A percentile compares a stretch with the other conserved stretches of the same genome.
Evolutionary conservation across 2,113 vertebrate species (phyloP).

Genomic region (Equus przewalskii): DNA sequence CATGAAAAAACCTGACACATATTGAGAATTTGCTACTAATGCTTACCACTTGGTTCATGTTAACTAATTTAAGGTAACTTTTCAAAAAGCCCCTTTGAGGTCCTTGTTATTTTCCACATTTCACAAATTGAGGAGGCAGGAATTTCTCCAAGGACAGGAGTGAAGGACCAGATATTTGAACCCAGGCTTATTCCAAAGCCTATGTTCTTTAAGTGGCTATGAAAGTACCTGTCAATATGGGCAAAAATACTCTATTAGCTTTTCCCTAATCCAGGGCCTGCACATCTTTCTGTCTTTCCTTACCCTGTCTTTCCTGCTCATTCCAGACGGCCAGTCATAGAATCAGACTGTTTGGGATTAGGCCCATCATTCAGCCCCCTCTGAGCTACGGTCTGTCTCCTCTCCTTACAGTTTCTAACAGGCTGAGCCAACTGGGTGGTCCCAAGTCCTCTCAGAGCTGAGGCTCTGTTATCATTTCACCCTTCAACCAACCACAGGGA

Average conservation of each 20-base stretch:
- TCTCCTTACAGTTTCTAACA: neutral
- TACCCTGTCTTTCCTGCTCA: neutral
- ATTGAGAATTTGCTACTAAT: neutral
- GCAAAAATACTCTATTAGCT: neutral
- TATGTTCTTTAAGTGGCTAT: neutral
- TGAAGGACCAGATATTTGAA: neutral
- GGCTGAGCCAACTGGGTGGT: neutral
- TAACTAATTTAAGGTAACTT: neutral
- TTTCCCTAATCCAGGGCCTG: neutral
- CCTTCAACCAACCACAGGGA: neutral
- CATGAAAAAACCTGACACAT: neutral
- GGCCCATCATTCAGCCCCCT: neutral
- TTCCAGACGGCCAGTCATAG: neutral
- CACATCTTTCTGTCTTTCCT: neutral
- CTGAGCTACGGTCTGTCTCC: neutral
- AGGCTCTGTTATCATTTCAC: neutral
- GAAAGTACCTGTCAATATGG: neutral
- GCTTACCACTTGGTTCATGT: neutral
- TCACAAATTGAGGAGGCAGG: neutral
- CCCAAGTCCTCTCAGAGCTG: neutral
- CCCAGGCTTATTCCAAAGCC: neutral
- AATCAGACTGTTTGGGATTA: neutral
- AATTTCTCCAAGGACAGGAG: neutral
- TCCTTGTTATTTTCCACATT: neutral
- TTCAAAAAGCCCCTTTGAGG: neutral